Conservation (phyloP, 2,797 vertebrate species). For the Microcaecilia unicolor region DNA sequence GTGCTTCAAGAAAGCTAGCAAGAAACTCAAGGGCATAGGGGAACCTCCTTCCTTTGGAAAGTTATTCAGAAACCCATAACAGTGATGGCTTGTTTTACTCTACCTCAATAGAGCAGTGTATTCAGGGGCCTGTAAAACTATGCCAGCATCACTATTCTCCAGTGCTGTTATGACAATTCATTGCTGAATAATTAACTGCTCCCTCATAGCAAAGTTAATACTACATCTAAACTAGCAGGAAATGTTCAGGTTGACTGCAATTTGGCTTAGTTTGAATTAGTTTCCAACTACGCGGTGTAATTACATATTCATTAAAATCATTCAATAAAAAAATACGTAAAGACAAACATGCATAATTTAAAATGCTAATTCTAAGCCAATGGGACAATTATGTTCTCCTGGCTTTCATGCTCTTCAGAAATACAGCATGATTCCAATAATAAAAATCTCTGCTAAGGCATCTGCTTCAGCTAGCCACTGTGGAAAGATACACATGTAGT, state of each 20-base stretch:
- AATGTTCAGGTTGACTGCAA: too few species aligned
- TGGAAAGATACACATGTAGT: slow-evolving; percentile 19
- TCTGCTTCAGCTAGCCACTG: slow-evolving; percentile 22
- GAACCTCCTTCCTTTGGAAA: slow-evolving; percentile 19
- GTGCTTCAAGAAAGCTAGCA: slow-evolving; percentile 9
- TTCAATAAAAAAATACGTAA: slow-evolving; percentile 31
- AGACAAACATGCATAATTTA: slow-evolving; percentile 34
- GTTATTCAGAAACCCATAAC: slow-evolving; percentile 19
- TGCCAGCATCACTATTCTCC: too few species aligned
- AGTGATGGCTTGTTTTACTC: slow-evolving; percentile 4
- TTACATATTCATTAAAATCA: slow-evolving; percentile 29
- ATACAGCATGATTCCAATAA: slow-evolving; percentile 19
- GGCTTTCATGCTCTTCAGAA: slow-evolving; percentile 19
- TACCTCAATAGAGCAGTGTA: neutral
- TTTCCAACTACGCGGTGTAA: too few species aligned
- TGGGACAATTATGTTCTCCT: slow-evolving; percentile 31
- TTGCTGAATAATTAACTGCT: too few species aligned
- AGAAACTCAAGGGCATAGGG: slow-evolving; percentile 2
- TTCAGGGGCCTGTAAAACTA: too few species aligned
- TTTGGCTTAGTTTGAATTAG: too few species aligned
- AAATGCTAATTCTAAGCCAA: slow-evolving; percentile 23
- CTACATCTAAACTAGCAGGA: too few species aligned
- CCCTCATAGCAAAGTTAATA: too few species aligned
- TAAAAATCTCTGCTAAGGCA: slow-evolving; percentile 20
- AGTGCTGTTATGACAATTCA: too few species aligned